phyloP scores from a whole-genome alignment of 1,140 invertebrate genomes.

The Leptinotarsa texana region DNA sequence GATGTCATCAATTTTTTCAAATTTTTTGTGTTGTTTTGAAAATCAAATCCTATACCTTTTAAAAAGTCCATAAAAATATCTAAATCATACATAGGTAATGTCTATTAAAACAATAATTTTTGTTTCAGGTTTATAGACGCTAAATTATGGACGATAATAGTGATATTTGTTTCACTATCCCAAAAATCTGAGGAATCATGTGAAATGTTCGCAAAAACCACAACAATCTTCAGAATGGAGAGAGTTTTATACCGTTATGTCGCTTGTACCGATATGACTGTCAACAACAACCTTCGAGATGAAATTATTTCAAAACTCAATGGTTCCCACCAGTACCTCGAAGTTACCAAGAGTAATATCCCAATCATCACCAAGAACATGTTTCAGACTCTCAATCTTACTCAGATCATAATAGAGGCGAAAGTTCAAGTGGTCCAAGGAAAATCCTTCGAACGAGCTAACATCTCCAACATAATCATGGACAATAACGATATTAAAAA shows the following conservation, averaged over 20 bases:
- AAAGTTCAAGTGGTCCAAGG: constrained; percentile 25
- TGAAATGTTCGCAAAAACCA: constrained; percentile 11
- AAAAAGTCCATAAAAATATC: too few species aligned
- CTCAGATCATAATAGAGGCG: constrained; percentile 20
- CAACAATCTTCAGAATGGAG: not conserved
- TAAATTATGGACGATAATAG: not conserved
- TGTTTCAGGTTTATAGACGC: not conserved
- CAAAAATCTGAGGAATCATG: constrained; percentile 1
- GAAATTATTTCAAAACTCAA: constrained; percentile 15
- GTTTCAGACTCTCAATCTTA: constrained; percentile 17
- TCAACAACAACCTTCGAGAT: not conserved
- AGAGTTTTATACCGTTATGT: constrained; percentile 12
- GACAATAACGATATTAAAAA: constrained; percentile 23
- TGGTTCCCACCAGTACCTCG: not conserved
- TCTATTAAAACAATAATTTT: too few species aligned
- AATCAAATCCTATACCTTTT: too few species aligned
- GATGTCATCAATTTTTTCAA: too few species aligned
- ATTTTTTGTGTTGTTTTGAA: too few species aligned
- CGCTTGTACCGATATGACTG: not conserved
- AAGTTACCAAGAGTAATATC: constrained; percentile 24
- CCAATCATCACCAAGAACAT: constrained; percentile 20
- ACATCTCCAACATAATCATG: constrained; percentile 17
- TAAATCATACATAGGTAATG: too few species aligned
- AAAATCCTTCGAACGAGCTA: constrained; percentile 14
- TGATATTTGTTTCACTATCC: not conserved